These are phyloP conservation scores for Dugesia japonica DNA, from an alignment of 2,888 invertebrate species.

Conservation along the genomic window DNA sequence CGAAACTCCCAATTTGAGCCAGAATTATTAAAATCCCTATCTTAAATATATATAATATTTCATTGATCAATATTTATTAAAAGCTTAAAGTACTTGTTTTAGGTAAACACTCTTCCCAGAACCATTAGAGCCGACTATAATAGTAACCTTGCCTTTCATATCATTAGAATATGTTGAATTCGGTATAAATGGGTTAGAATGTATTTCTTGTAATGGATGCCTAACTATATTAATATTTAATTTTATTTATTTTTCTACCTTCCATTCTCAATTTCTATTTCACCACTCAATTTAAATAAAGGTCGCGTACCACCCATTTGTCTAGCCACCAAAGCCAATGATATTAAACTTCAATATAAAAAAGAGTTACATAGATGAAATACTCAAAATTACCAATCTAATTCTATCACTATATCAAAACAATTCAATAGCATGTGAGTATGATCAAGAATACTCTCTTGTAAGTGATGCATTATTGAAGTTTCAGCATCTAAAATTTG, in stretches of 20 bases:
- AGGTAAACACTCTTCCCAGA: slow-evolving; percentile 80
- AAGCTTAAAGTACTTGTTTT: slow-evolving; percentile 55
- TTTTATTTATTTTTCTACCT: slow-evolving; percentile 40
- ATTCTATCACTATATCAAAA: slow-evolving; percentile 55
- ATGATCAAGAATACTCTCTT: slow-evolving; percentile 55
- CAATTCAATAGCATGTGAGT: slow-evolving; percentile 53
- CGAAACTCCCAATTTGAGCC: slow-evolving; percentile 73
- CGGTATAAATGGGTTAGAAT: slow-evolving; percentile 57
- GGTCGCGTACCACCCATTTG: slow-evolving; percentile 58
- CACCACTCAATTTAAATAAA: slow-evolving; percentile 51
- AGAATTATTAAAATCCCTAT: slow-evolving; percentile 63
- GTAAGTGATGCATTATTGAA: slow-evolving; percentile 59
- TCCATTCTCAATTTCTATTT: slow-evolving; percentile 56
- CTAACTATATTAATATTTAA: slow-evolving; percentile 41
- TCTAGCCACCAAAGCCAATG: slow-evolving; percentile 56
- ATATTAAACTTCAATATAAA: slow-evolving; percentile 39
- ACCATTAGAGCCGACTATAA: slow-evolving; percentile 74
- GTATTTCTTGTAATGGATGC: slow-evolving; percentile 63
- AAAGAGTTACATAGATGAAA: too few relatives aligned
- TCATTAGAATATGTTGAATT: slow-evolving; percentile 58
- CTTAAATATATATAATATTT: slow-evolving; percentile 38
- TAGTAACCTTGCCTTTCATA: slow-evolving; percentile 53
- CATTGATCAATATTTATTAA: not conserved
- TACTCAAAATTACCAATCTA: slow-evolving; percentile 57
- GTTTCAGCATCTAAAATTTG: slow-evolving; percentile 60